Evolutionary conservation across 2,113 vertebrate genomes (phyloP).

Genomic region (Synchiropus splendidus): DNA sequence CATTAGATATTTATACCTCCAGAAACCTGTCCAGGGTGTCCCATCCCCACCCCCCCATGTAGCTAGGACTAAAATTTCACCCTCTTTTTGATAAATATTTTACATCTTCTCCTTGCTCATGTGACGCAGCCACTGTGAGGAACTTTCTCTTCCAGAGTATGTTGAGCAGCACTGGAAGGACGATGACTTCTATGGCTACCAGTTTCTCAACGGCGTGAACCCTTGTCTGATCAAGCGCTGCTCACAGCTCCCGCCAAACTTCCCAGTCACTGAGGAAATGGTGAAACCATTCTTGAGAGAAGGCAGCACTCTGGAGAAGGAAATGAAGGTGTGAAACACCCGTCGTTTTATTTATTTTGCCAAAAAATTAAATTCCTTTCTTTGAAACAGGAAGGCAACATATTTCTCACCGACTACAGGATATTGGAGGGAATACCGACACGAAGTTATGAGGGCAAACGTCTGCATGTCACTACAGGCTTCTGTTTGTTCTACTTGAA

Average conservation of each 20-base stretch:
- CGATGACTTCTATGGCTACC: constrained; percentile 83
- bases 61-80: too few relatives aligned
- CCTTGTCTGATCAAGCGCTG: constrained; percentile 76
- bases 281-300: constrained; percentile 68
- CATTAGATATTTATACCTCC: too few relatives aligned
- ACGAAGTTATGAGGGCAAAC: constrained; percentile 18
- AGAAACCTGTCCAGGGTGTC: too few relatives aligned
- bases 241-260: constrained; percentile 70
- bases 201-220: constrained; percentile 83
- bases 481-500: constrained; percentile 60
- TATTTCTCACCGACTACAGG: constrained; percentile 71
- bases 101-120: too few relatives aligned
- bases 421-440: constrained; percentile 57
- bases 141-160: constrained; percentile 67
- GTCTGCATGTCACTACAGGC: constrained; percentile 45
- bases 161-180: constrained; percentile 63
- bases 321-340: constrained; percentile 61
- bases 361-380: too few relatives aligned
- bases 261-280: constrained; percentile 80
- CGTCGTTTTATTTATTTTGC: too few relatives aligned
- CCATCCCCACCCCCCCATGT: too few relatives aligned
- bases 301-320: constrained; percentile 68
- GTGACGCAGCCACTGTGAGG: too few relatives aligned
- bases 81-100: too few relatives aligned
- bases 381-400: constrained; percentile 63